phyloP scores from a whole-genome alignment of 2,888 invertebrate genomes.

The Platypus cylindrus region DNA sequence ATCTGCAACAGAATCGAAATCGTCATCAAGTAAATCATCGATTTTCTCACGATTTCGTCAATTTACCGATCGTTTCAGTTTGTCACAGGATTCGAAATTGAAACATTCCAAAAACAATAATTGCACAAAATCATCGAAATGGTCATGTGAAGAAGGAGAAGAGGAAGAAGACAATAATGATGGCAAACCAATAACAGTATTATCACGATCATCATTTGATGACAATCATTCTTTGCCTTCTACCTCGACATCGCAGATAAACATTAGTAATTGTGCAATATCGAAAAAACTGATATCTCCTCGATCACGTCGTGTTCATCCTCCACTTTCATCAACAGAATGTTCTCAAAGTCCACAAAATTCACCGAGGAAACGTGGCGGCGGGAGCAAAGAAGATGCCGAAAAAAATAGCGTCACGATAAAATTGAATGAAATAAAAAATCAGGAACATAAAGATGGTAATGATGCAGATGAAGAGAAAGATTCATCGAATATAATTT shows the following conservation, averaged over 20 bases:
- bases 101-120: slow-evolving; percentile 26
- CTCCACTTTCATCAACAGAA: neutral
- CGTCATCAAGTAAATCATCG: slow-evolving; percentile 25
- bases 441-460: slow-evolving; percentile 24
- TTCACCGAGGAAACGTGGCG: slow-evolving; percentile 13
- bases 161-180: slow-evolving; percentile 1
- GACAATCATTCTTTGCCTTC: slow-evolving; percentile 31
- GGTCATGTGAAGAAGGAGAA: slow-evolving; percentile 14
- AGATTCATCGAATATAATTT: slow-evolving; percentile 29
- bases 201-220: slow-evolving; percentile 27
- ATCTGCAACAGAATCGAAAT: slow-evolving; percentile 29
- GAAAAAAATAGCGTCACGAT: slow-evolving; percentile 17
- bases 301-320: slow-evolving; percentile 1
- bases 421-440: slow-evolving; percentile 23
- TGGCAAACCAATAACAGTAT: too few species aligned
- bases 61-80: slow-evolving; percentile 41
- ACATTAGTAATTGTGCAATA: slow-evolving; percentile 27
- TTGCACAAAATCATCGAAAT: slow-evolving; percentile 18
- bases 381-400: slow-evolving; percentile 11
- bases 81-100: slow-evolving; percentile 34
- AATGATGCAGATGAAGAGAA: too few species aligned
- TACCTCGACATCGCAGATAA: slow-evolving; percentile 28
- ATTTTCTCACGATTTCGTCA: slow-evolving; percentile 40
- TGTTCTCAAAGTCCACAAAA: slow-evolving; percentile 14
- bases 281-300: slow-evolving; percentile 7